These are phyloP conservation scores for Tupiocoris notatus DNA, from an alignment of 2,888 invertebrate genomes.

Conservation along the genomic window DNA sequence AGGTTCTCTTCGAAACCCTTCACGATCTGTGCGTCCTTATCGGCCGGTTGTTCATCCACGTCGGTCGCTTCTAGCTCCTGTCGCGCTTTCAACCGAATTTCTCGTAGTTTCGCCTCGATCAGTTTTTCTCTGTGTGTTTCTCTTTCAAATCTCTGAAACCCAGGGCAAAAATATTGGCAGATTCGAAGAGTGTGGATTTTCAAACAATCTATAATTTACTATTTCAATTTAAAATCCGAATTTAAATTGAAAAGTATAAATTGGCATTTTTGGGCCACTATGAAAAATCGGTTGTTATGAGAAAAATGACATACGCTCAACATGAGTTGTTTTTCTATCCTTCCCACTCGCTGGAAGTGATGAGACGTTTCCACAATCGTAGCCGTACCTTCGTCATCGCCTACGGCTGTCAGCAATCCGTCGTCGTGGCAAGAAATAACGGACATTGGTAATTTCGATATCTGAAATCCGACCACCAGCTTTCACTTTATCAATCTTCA, in stretches of 20 bases:
- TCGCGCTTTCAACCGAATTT: slow-evolving; percentile 41
- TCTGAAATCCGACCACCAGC: too few relatives aligned
- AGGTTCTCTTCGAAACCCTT: slow-evolving; percentile 1
- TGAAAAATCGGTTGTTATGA: too few relatives aligned
- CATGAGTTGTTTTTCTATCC: slow-evolving; percentile 37
- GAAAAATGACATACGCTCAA: slow-evolving; percentile 18
- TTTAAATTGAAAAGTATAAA: too few relatives aligned
- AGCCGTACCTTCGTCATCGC: slow-evolving; percentile 37
- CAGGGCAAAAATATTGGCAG: too few relatives aligned
- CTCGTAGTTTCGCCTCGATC: slow-evolving; percentile 45
- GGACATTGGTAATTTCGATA: slow-evolving; percentile 19
- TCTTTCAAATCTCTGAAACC: slow-evolving; percentile 45
- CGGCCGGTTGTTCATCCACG: not conserved
- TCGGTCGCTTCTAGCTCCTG: slow-evolving; percentile 18
- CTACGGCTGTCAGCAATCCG: slow-evolving; percentile 30
- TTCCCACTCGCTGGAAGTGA: slow-evolving; percentile 41
- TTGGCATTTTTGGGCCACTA: not conserved
- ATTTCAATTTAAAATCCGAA: too few relatives aligned
- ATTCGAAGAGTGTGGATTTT: too few relatives aligned
- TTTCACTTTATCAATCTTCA: not conserved
- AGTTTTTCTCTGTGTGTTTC: slow-evolving; percentile 46
- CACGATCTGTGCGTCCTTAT: not conserved
- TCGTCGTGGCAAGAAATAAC: slow-evolving; percentile 36
- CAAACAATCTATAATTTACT: too few relatives aligned
- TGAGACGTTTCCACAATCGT: slow-evolving; percentile 38